Evolutionary conservation across 2,113 vertebrate species (phyloP), one percentile per base, ranked within the genome.

Genomic region (Macrotis lagotis): DNA sequence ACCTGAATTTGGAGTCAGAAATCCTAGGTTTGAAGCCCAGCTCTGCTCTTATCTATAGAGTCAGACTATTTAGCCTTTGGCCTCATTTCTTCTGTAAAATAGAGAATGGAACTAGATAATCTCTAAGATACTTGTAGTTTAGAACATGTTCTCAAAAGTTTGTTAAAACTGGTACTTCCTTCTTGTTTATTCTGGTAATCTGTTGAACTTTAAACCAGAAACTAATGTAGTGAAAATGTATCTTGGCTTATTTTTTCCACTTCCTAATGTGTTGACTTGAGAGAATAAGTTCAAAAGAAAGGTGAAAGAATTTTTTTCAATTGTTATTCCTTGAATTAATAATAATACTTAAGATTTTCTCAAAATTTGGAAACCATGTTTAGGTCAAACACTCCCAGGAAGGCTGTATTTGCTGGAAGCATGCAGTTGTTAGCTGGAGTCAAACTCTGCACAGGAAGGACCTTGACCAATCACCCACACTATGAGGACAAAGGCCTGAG

Each of bases 381-480:
- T 98, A 99, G 99, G 97, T 98, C 99, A 93, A 99, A 99, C 98
- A 99, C 99, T 44, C 99, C 99, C 10, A 98, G 98, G 97, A 98
- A 98, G 93, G 99, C 99, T 6, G 99, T 99, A 96, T 99, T 99
- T 97, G 99, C 99, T 48, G 99, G 99, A 94, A 99, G 99, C 98
- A 99, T 99, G 99, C 99, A 99, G 98, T 98, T 99, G 66, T 98
- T 99, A 98, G 99, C 99, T 0, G 99, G 99, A 94, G 99, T 99
- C 97, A 99, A 99, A 97, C 98, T 99, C 97, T 99, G 99, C 98
- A 99, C 99, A 0, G 99, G 99, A 48, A 98, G 99, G 97, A 98
- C 99, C 91, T 98, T 99, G 95, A 99, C 99, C 96, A 99, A 99
- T 98, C 99, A 99, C 96, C 99, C 99, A 1, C 99, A 99, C 98